Evolutionary conservation across 2,888 invertebrate species (phyloP).

Genomic region (Cabera pusaria): DNA sequence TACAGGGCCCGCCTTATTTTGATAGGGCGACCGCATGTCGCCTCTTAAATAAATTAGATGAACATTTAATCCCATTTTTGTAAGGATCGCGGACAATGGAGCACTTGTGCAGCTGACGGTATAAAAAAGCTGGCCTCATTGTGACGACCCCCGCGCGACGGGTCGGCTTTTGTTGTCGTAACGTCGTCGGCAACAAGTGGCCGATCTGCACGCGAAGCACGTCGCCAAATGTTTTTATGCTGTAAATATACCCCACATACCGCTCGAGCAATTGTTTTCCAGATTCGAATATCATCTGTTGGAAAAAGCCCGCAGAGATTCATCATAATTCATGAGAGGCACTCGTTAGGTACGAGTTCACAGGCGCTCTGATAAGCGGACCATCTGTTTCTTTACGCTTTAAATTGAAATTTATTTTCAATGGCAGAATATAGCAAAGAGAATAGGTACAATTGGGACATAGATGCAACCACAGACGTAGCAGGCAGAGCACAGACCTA

Average conservation of each 20-base stretch:
- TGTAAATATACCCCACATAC: slow-evolving; percentile 23
- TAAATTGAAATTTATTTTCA: too few species aligned
- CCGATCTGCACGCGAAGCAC: slow-evolving; percentile 28
- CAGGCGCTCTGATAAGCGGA: too few species aligned
- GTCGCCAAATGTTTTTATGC: slow-evolving; percentile 26
- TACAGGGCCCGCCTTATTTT: slow-evolving; percentile 32
- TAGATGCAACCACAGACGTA: too few species aligned
- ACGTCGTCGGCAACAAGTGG: slow-evolving; percentile 32
- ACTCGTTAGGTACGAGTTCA: too few species aligned
- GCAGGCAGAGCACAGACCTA: too few species aligned
- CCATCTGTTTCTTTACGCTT: too few species aligned
- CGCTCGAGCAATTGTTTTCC: slow-evolving; percentile 11
- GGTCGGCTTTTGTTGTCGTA: slow-evolving; percentile 23
- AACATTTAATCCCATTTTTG: slow-evolving; percentile 62
- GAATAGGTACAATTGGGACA: too few species aligned
- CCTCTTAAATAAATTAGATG: slow-evolving; percentile 42
- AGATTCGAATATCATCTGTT: slow-evolving; percentile 12
- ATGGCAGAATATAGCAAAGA: too few species aligned
- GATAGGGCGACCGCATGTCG: slow-evolving; percentile 32
- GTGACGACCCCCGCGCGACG: slow-evolving; percentile 24
- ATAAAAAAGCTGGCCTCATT: slow-evolving; percentile 56
- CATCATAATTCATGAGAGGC: too few species aligned
- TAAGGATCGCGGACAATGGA: slow-evolving; percentile 50
- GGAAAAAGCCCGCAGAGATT: too few species aligned
- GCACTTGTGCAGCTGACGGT: slow-evolving; percentile 75